Evolutionary conservation across 37 sponge, comb jelly and placozoan species (phyloP).

Genomic region (Axinella damicornis): DNA sequence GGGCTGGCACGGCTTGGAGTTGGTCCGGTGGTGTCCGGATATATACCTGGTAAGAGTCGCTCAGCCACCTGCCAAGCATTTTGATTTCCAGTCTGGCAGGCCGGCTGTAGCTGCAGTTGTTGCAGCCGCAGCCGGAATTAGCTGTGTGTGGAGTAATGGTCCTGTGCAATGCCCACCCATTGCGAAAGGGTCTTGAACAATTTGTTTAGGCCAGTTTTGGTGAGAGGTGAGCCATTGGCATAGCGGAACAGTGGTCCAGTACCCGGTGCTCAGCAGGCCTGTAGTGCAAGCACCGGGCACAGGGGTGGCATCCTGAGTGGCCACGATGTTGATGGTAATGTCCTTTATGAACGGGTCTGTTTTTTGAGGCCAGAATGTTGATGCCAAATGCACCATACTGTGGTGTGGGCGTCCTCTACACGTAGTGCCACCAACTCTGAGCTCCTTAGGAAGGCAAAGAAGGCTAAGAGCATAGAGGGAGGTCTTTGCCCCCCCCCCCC

Average conservation of each 20-base stretch:
- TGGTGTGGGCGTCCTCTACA: too few species aligned
- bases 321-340: not conserved
- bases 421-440: too few species aligned
- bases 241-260: slow-evolving; percentile 1
- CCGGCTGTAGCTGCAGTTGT: not conserved
- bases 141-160: not conserved
- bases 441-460: too few species aligned
- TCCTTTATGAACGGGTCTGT: slow-evolving; percentile 1
- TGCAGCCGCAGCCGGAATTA: too few species aligned
- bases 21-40: too few species aligned
- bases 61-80: slow-evolving; percentile 14
- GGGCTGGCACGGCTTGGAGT: too few species aligned
- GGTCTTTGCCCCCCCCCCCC: too few species aligned
- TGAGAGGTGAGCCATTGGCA: not conserved
- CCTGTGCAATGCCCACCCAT: not conserved
- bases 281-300: too few species aligned
- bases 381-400: too few species aligned
- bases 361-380: not conserved
- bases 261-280: too few species aligned
- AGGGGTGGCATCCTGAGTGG: not conserved
- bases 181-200: not conserved
- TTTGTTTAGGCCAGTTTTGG: not conserved
- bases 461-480: too few species aligned
- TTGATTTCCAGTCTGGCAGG: slow-evolving; percentile 10
- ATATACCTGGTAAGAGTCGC: slow-evolving; percentile 15